Conservation (phyloP, 2,888 invertebrate genomes). For the Pterostichus niger region DNA sequence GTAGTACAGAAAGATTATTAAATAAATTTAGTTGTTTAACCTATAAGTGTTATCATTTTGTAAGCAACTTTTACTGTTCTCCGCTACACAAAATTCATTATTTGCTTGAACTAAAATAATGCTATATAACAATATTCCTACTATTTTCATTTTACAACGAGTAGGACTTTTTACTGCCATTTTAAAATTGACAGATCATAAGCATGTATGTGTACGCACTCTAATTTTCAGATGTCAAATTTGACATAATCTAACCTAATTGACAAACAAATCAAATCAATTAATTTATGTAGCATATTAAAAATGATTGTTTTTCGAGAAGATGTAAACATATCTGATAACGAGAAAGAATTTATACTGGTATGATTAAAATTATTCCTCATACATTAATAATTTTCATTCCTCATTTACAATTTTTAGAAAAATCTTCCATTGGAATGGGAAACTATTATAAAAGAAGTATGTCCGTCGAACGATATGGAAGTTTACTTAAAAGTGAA, state of each 20-base stretch:
- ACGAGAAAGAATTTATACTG: background rate
- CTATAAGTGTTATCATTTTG: background rate
- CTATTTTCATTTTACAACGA: conserved; percentile 28
- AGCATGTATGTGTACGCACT: background rate
- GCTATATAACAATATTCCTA: conserved; percentile 17
- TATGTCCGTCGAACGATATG: conserved; percentile 1
- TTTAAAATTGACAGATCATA: background rate
- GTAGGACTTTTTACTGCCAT: background rate
- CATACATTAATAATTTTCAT: no score
- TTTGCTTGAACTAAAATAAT: conserved; percentile 25
- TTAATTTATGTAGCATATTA: background rate
- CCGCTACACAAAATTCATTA: conserved; percentile 47
- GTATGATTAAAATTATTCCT: background rate
- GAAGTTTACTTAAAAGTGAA: conserved; percentile 22
- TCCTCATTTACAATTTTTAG: background rate
- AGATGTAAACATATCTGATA: conserved; percentile 4
- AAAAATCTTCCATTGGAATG: conserved; percentile 13
- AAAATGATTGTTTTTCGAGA: conserved; percentile 21
- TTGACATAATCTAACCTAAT: background rate
- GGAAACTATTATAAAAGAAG: conserved; percentile 37
- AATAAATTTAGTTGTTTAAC: background rate
- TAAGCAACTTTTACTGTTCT: conserved; percentile 44
- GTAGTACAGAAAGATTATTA: background rate
- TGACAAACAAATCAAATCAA: background rate
- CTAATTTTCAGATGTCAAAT: background rate